Evolutionary conservation across 35 echinoderm and acorn worm genomes (phyloP).

Genomic region (Hemicentrotus pulcherrimus): DNA sequence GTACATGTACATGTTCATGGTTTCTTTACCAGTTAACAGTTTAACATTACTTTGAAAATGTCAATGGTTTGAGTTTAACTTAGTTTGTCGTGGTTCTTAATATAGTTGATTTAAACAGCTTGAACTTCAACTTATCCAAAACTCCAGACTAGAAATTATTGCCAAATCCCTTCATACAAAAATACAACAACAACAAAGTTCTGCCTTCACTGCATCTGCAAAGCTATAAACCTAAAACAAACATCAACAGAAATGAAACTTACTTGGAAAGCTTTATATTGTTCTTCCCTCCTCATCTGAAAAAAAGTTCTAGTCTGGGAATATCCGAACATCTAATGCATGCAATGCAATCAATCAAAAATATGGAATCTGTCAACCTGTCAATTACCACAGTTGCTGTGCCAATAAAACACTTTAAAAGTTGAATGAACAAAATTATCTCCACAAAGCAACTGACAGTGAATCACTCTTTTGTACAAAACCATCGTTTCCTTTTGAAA

Average conservation of each 20-base stretch:
- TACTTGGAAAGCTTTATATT: neutral
- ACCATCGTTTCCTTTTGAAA: neutral
- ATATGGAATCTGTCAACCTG: neutral
- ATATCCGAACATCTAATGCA: neutral
- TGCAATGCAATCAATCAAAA: slow-evolving; percentile 1
- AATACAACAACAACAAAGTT: too few relatives aligned
- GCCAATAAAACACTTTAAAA: neutral
- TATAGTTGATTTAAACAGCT: too few relatives aligned
- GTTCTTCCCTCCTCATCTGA: neutral
- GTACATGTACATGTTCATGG: too few relatives aligned
- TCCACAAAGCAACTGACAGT: slow-evolving; percentile 1
- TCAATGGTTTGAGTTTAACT: too few relatives aligned
- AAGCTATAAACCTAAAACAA: too few relatives aligned
- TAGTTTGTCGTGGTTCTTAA: too few relatives aligned
- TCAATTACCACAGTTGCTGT: neutral
- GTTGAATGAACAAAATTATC: neutral
- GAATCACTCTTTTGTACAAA: neutral
- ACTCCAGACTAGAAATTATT: too few relatives aligned
- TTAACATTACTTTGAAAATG: too few relatives aligned
- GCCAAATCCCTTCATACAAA: too few relatives aligned
- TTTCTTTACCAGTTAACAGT: too few relatives aligned
- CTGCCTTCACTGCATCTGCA: too few relatives aligned
- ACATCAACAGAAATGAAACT: neutral
- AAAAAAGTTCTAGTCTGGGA: neutral
- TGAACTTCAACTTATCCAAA: too few relatives aligned